Percentiles rank a stretch among this genome's conserved stretches.
phyloP scores from a whole-genome alignment of 2,888 invertebrate species.

The Troglohyphantes excavatus region DNA sequence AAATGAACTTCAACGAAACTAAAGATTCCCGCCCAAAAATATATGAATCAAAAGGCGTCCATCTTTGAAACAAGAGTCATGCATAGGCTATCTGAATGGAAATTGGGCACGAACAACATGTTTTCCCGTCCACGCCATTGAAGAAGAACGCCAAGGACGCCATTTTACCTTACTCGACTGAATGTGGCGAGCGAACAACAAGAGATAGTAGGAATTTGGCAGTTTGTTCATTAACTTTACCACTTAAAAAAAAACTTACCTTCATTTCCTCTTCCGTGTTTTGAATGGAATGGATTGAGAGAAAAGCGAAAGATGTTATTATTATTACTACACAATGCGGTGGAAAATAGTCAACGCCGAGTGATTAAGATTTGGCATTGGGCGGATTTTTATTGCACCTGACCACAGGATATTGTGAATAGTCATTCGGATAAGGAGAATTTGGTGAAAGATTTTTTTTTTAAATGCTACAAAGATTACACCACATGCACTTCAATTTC shows the following conservation, averaged over 20 bases:
- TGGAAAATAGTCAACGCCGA: background rate
- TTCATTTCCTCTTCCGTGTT: constrained; percentile 53
- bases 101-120: background rate
- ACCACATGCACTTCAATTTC: no score
- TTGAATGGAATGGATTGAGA: background rate
- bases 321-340: background rate
- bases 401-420: no score
- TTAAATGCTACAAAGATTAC: no score
- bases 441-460: no score
- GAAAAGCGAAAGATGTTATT: background rate
- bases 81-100: background rate
- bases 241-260: background rate
- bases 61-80: no score
- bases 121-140: background rate
- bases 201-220: background rate
- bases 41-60: no score
- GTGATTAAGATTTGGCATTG: background rate
- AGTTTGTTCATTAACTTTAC: background rate
- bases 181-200: constrained; percentile 9
- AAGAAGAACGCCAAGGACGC: constrained; percentile 66
- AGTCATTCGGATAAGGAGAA: background rate
- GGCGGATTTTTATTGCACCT: background rate
- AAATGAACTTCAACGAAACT: no score
- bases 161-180: background rate
- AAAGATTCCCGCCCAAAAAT: no score